These are phyloP conservation scores for Limnodromus scolopaceus DNA, from an alignment of 2,797 vertebrate species.

Conservation along the genomic window DNA sequence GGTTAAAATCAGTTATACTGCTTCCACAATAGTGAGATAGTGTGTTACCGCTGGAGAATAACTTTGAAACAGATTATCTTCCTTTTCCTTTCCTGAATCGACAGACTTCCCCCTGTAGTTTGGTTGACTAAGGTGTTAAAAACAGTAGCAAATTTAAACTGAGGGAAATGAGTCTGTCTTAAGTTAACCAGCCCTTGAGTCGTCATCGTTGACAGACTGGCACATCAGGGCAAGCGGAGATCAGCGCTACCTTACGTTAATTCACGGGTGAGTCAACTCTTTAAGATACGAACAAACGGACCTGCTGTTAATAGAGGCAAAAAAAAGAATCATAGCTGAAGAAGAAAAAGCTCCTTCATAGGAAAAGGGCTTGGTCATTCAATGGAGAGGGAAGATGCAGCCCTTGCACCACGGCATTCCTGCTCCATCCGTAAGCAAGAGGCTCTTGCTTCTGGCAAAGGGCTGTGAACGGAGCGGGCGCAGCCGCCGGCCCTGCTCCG, in stretches of 20 bases:
- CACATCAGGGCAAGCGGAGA: neutral
- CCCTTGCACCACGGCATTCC: neutral
- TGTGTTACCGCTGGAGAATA: neutral
- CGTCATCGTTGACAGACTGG: accelerated
- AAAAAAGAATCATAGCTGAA: neutral
- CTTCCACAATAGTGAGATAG: neutral
- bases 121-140: neutral
- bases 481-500: neutral
- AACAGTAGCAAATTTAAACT: neutral
- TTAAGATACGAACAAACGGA: neutral
- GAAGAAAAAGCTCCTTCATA: neutral
- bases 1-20: neutral
- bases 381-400: neutral
- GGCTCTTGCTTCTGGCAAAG: neutral
- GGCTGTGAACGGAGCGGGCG: neutral
- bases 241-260: neutral
- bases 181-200: neutral
- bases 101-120: neutral
- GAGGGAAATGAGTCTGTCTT: neutral
- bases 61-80: neutral
- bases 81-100: accelerated
- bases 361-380: neutral
- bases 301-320: neutral
- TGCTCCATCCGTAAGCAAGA: accelerated
- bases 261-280: neutral